A percentile compares a stretch with the other conserved stretches of the same genome.
Conservation (phyloP, 2,888 invertebrate species). For the Latrodectus elegans region DNA sequence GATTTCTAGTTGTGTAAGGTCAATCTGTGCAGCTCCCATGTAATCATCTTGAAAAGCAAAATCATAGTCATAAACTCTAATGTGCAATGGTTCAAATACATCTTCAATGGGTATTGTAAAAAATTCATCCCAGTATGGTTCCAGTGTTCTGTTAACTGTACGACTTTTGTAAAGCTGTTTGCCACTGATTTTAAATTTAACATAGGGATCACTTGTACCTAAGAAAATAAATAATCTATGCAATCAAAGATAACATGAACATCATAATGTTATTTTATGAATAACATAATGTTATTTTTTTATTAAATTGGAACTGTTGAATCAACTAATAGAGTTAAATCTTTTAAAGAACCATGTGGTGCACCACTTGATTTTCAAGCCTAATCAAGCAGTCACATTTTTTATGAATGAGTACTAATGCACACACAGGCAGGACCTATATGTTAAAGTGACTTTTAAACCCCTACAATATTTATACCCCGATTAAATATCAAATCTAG, state of each 20-base stretch:
- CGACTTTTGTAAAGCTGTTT: constrained; percentile 93
- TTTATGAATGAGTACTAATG: no score
- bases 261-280: not conserved
- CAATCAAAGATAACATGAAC: not conserved
- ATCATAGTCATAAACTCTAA: constrained; percentile 98
- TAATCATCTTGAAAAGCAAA: constrained; percentile 97
- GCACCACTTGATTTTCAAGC: no score
- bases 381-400: no score
- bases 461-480: no score
- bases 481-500: no score
- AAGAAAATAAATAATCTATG: not conserved
- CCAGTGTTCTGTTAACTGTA: constrained; percentile 93
- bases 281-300: not conserved
- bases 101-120: constrained; percentile 94
- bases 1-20: constrained; percentile 87
- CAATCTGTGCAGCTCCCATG: constrained; percentile 93
- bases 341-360: no score
- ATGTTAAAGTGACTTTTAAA: no score
- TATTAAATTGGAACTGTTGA: no score
- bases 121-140: constrained; percentile 98
- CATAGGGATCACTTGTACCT: constrained; percentile 97
- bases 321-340: no score
- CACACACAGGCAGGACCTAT: no score
- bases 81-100: constrained; percentile 85
- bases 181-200: constrained; percentile 93